Evolutionary conservation across 2,888 invertebrate species (phyloP), one percentile per base, ranked within the genome.

Genomic region (Rapana venosa): DNA sequence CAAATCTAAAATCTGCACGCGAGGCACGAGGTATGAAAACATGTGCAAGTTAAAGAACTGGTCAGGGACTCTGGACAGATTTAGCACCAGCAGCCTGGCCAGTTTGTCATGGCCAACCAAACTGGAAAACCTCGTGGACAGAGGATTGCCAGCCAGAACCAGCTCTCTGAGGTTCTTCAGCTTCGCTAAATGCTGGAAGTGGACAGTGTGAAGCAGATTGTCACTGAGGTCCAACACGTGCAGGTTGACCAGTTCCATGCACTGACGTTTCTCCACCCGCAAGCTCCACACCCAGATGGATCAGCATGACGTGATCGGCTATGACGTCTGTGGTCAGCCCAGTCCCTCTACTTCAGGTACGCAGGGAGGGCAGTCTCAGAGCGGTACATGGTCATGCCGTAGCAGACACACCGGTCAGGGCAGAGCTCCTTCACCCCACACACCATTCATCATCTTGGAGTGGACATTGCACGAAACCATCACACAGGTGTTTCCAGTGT

Each of bases 361-460:
- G 11, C 17, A 47, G 11, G 15, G 81, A 30, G 22, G 36, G 6
- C 5, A 13, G 47, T 26, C 26, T 47, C 47, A 83, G 6, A 22
- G 74, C n/a, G 30, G n/a, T 22, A 74, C 26, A 47, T 26, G 22
- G 6, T 13, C 13, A 11, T 36, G 26, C 81, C 81, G 26, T 83
- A 47, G 58, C 86, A 86, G 11, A 86, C 86, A 61, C 86, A 86
- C 32, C 13, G 30, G 6, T 86, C 58, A 30, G 86, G 86, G 58
- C 86, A 86, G 2, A 26, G 26, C 17, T 47, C 56, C 6, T 4
- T 36, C 36, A 36, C 17, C 5, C 6, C 22, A 11, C 81, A 47
- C 81, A 47, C 26, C 6, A 47, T 26, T 83, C 81, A 26, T 83
- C 81, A 47, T 83, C 81, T 6, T 26, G 47, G 0, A 36, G 81